Base-by-base conservation (phyloP, 2,888 invertebrate species). In the Capitulum mitella region DNA sequence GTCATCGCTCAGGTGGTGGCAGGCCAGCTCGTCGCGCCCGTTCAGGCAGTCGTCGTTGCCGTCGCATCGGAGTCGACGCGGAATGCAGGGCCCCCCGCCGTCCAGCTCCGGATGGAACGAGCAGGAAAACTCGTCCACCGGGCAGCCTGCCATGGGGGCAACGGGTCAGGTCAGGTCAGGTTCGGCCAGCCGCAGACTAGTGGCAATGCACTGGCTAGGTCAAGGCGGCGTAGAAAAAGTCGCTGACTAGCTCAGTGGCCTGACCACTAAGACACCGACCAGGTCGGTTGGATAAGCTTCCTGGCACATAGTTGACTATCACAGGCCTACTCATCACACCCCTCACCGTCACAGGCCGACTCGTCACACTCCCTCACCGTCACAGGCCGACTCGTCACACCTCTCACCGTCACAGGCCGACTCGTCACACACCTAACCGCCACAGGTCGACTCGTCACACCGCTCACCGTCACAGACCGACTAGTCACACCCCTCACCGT, bases 261-360 rank as follows among this genome's bases (percentile, higher is more conserved):
- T n/a, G 58, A n/a, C 12, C n/a, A 26, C 58, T n/a, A 22, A 3
- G 22, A 12, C 22, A 58, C 6, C 3, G 58, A n/a, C 6, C 58
- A 26, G 58, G 58, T 58, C 58, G n/a, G 19, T n/a, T n/a, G n/a
- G n/a, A n/a, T n/a, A n/a, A n/a, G n/a, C n/a, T n/a, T n/a, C n/a
- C n/a, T n/a, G n/a, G n/a, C n/a, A n/a, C n/a, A n/a, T n/a, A n/a
- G n/a, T n/a, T n/a, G n/a, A n/a, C n/a, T n/a, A n/a, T n/a, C 51
- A 19, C 94, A 94, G 34, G 90, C 92, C 83, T 91, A 86, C 87
- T 94, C 94, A 83, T 94, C 94, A 46, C n/a, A n/a, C n/a, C n/a
- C n/a, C n/a, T n/a, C n/a, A n/a, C n/a, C n/a, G n/a, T n/a, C n/a
- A n/a, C n/a, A n/a, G n/a, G n/a, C n/a, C n/a, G n/a, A n/a, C n/a